Conservation (phyloP, 2,797 vertebrate genomes). For the Malacoraja senta region DNA sequence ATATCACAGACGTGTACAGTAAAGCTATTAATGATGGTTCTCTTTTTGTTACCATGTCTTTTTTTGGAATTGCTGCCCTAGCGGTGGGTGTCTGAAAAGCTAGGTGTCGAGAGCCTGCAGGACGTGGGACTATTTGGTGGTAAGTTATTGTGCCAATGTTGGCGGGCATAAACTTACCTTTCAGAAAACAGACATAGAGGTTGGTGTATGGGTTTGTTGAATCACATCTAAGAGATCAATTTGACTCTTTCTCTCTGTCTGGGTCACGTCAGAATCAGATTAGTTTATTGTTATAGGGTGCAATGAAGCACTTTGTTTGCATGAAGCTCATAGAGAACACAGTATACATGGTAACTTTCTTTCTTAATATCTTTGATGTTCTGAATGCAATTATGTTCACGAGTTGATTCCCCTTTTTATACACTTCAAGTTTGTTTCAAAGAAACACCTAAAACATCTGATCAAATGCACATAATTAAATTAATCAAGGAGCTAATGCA, state of each 20-base stretch:
- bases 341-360: no score
- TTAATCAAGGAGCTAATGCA: not conserved
- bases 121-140: conserved; percentile 96
- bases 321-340: no score
- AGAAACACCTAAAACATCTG: not conserved
- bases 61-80: conserved; percentile 47
- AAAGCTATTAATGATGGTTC: not conserved
- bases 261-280: no score
- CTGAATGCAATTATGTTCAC: not conserved
- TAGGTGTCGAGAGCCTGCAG: conserved; percentile 96
- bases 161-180: not conserved
- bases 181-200: no score
- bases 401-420: not conserved
- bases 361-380: not conserved
- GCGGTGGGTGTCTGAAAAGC: conserved; percentile 97
- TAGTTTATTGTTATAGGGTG: no score
- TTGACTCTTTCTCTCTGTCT: not conserved
- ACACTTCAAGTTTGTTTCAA: not conserved
- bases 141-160: conserved; percentile 55
- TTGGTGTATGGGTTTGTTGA: not conserved
- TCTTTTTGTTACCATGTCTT: not conserved
- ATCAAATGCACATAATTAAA: not conserved
- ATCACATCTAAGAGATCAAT: not conserved
- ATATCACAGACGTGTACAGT: not conserved
- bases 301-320: no score